phyloP scores from a whole-genome alignment of 1,140 invertebrate species.

The Harlomillsia oculata region DNA sequence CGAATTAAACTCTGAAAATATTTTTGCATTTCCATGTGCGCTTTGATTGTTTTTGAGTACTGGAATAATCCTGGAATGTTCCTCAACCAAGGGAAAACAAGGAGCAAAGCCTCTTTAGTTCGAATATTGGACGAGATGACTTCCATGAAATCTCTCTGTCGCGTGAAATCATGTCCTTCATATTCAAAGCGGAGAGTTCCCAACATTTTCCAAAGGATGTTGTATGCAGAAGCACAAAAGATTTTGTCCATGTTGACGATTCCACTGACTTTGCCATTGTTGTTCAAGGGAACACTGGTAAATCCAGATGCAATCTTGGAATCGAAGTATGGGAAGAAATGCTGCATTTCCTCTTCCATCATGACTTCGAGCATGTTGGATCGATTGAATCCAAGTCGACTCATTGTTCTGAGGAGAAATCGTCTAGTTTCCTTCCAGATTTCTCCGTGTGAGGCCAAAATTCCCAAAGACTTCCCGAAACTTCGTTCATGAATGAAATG shows the following conservation, averaged over 20 bases:
- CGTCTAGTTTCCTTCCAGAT: constrained; percentile 73
- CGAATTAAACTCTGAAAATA: constrained; percentile 14
- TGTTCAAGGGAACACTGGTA: no score
- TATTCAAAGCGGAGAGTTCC: constrained; percentile 41
- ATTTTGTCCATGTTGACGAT: constrained; percentile 16
- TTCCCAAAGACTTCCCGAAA: constrained; percentile 37
- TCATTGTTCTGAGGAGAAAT: constrained; percentile 47
- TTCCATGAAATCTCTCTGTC: constrained; percentile 11
- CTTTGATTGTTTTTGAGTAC: constrained; percentile 4
- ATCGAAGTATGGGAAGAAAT: constrained; percentile 17
- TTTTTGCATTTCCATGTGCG: constrained; percentile 14
- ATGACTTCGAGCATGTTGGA: constrained; percentile 11
- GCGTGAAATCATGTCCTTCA: constrained; percentile 18
- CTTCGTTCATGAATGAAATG: constrained; percentile 12
- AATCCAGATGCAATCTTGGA: not conserved
- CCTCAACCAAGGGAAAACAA: constrained; percentile 21
- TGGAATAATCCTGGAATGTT: constrained; percentile 5
- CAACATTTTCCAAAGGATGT: constrained; percentile 39
- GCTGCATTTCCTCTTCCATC: constrained; percentile 23
- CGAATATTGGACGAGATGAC: constrained; percentile 9
- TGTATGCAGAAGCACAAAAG: constrained; percentile 16
- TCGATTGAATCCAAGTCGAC: constrained; percentile 14
- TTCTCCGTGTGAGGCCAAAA: constrained; percentile 65
- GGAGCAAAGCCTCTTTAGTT: constrained; percentile 11
- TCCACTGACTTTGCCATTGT: not conserved